Evolutionary conservation across 2,113 vertebrate genomes (phyloP).

Genomic region (Bubo blakistoni): DNA sequence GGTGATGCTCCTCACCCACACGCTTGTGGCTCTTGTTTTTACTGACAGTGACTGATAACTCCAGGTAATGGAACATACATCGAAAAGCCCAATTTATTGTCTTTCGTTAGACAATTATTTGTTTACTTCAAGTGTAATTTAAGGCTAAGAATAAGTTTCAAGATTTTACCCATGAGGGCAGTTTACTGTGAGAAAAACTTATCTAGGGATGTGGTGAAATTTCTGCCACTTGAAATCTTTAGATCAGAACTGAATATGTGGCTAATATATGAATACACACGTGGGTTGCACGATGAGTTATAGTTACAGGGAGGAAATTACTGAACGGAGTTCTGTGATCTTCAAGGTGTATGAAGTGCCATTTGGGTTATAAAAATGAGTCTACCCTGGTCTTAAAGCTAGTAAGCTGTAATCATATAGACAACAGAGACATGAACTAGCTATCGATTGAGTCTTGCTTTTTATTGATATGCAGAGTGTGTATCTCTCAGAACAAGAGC

Average conservation of each 20-base stretch:
- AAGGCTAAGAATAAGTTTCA: not conserved
- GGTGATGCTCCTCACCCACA: not conserved
- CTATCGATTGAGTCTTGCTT: not conserved
- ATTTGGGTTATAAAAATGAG: not conserved
- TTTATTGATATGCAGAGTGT: not conserved
- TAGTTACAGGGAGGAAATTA: not conserved
- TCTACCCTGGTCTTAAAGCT: not conserved
- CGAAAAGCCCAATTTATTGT: not conserved
- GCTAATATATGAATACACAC: not conserved
- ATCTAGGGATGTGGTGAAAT: not conserved
- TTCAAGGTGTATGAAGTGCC: not conserved
- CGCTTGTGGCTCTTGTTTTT: accelerated
- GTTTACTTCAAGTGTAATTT: not conserved
- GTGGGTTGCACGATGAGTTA: not conserved
- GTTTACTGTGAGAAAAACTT: not conserved
- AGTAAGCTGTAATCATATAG: not conserved
- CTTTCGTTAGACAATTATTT: not conserved
- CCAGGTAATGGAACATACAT: too few species aligned
- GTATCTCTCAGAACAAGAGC: not conserved
- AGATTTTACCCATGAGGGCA: not conserved
- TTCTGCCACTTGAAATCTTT: not conserved
- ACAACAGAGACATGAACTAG: not conserved
- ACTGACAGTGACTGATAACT: not conserved
- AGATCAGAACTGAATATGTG: not conserved
- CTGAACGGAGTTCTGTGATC: not conserved